Base-by-base conservation (phyloP, 2,888 invertebrate genomes). In the Stomorhina lunata region DNA sequence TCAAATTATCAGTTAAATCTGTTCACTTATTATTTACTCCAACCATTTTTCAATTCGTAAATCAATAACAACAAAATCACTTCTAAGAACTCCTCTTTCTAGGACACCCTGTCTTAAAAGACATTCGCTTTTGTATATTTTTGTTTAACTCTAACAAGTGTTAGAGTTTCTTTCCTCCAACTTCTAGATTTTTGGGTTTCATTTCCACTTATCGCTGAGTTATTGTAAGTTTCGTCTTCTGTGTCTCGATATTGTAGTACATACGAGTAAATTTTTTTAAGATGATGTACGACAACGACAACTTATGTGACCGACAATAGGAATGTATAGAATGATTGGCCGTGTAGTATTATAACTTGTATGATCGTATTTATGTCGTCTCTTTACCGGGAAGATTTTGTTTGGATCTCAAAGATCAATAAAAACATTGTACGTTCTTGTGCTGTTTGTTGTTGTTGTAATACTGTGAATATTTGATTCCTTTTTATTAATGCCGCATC, bases 401-500 rank as follows among this genome's bases (percentile, higher is more conserved):
- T 61, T 34, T 53, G 55, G 27, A 65, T 71, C 34, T 71, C 71
- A 34, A 77, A 61, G 55, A 81, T 81, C 66, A 72, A 81, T 77
- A 81, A 72, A 68, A 77, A 77, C 37, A 53, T 57, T 71, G 34
- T 73, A 40, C 29, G 50, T 50, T 59, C 37, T 50, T 22, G 22
- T 37, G 27, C 27, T 72, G 22, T 79, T n/a, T 63, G 43, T 71
- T 63, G 22, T 32, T 65, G 12, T 79, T 65, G 20, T n/a, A n/a
- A n/a, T n/a, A n/a, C 7, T 73, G 32, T 76, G 50, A 71, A 55
- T 40, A 69, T 61, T 76, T 76, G 77, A 77, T 53, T 72, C 55
- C 72, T 68, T 81, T 81, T 81, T 50, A 63, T 37, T 53, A 61
- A 72, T 72, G 81, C 81, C 81, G 81, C 77, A 53, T 72, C 4